phyloP scores from a whole-genome alignment of 1,140 invertebrate species.

The Pissodes strobi region DNA sequence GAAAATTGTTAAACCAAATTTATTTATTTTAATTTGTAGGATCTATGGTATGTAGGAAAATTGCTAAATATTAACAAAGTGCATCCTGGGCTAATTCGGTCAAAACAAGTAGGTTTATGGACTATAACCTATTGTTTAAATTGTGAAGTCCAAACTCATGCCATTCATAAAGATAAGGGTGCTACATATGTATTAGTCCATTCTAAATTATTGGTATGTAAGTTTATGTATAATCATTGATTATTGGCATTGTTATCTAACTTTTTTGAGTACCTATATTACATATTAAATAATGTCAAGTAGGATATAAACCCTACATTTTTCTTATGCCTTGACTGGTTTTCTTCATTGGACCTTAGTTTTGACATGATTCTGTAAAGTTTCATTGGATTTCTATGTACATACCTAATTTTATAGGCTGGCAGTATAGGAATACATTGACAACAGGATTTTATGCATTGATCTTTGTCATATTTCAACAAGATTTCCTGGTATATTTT shows the following conservation, averaged over 20 bases:
- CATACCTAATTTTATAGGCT: too few relatives aligned
- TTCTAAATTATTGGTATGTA: conserved; percentile 58
- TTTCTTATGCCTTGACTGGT: too few relatives aligned
- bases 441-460: too few relatives aligned
- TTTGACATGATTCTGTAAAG: too few relatives aligned
- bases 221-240: conserved; percentile 8
- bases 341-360: too few relatives aligned
- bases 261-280: too few relatives aligned
- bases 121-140: conserved; percentile 58
- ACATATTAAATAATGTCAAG: too few relatives aligned
- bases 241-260: too few relatives aligned
- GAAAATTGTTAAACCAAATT: not conserved
- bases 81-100: conserved; percentile 57
- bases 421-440: too few relatives aligned
- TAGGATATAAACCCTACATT: too few relatives aligned
- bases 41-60: conserved; percentile 54
- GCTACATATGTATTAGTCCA: conserved; percentile 58
- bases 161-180: conserved; percentile 59
- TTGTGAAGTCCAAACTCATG: conserved; percentile 57
- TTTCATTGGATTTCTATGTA: too few relatives aligned
- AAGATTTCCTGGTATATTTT: not conserved
- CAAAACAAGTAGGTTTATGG: conserved; percentile 58
- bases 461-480: not conserved
- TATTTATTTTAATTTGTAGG: conserved; percentile 44
- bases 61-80: conserved; percentile 58